Evolutionary conservation across 2,113 vertebrate genomes (phyloP), one percentile per base, ranked within the genome.

Genomic region (Otis tarda): DNA sequence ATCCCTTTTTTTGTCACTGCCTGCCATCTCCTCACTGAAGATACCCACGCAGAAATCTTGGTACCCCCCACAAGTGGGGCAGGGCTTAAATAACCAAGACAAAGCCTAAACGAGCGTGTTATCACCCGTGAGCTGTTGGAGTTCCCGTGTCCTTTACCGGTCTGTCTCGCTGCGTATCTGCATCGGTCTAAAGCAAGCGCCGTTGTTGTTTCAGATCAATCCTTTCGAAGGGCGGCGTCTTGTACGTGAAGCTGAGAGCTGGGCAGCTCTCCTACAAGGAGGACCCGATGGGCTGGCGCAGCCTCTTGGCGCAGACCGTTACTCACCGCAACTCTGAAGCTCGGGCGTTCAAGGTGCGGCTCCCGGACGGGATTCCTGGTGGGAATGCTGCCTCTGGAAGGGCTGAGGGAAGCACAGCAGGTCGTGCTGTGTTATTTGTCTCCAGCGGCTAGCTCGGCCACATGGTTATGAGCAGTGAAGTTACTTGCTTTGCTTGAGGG

Each of bases 231-330:
- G 99, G 99, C 14, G 99, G 99, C 0, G 97, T 99, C 67, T 95
- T 99, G 79, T 99, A 99, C 13, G 99, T 99, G 35, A 99, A 99
- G 90, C 98, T 99, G 18, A 96, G 99, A 30, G 99, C 99, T 0
- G 99, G 99, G 41, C 99, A 99, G 97, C 98, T 99, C 35, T 99
- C 99, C 10, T 99, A 99, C 96, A 99, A 99, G 94, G 99, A 99
- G 17, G 99, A 99, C 87, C 99, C 99, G 1, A 99, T 98, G 96
- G 99, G 99, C 31, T 99, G 99, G 99, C 99, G 99, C 96, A 99
- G 99, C 93, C 97, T 99, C 35, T 90, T 99, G 81, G 98, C 99
- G 14, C 98, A 99, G 77, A 98, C 98, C 1, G 98, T 99, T 83
- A 99, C 98, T 91, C 99, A 98, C 68, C 97, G 98, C 35, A 99